These are phyloP conservation scores for human DNA, from an alignment of 2,113 vertebrate genomes.

Conservation along the genomic window GRCh38 chr2:216491501-216492000, in stretches of 20 bases:
- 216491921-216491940: neutral
- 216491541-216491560: neutral
- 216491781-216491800: neutral
- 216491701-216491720: too few relatives aligned
- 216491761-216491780: neutral
- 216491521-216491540: neutral
- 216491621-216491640: neutral
- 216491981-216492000: neutral
- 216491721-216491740: too few relatives aligned
- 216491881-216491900: neutral
- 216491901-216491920: neutral
- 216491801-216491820: neutral
- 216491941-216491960: neutral
- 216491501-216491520: neutral
- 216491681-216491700: too few relatives aligned
- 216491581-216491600: neutral
- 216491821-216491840: neutral
- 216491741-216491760: neutral
- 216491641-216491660: neutral
- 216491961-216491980: neutral
- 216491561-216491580: neutral
- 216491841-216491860: neutral
- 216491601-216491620: neutral
- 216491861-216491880: neutral
- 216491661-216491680: too few relatives aligned